phyloP scores from a whole-genome alignment of 2,888 invertebrate genomes.

The Pterobdella sp. region DNA sequence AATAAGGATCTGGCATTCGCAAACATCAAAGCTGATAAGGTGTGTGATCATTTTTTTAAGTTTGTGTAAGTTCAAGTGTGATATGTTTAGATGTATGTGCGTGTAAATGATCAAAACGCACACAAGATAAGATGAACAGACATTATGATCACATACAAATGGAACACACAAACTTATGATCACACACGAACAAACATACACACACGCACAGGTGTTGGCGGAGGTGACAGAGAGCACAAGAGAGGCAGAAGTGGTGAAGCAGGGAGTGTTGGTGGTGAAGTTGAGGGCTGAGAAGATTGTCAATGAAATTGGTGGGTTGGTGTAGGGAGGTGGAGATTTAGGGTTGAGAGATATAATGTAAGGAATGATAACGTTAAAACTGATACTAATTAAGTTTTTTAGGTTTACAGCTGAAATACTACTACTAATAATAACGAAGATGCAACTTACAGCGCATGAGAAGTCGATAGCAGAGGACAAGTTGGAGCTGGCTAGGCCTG shows the following conservation, averaged over 20 bases:
- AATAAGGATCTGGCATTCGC: constrained; percentile 48
- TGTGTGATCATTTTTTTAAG: no score
- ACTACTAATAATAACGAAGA: constrained; percentile 13
- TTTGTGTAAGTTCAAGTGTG: no score
- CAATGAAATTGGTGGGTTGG: constrained; percentile 43
- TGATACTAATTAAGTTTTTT: constrained; percentile 47
- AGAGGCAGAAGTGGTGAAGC: constrained; percentile 49
- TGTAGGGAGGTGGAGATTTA: background rate
- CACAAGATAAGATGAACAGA: background rate
- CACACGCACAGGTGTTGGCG: constrained; percentile 42
- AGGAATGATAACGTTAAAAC: constrained; percentile 46
- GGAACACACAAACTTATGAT: background rate
- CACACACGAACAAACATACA: constrained; percentile 2
- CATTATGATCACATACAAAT: background rate
- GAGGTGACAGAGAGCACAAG: constrained; percentile 32
- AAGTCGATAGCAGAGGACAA: constrained; percentile 46
- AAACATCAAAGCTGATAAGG: constrained; percentile 47
- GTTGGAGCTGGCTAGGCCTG: constrained; percentile 48
- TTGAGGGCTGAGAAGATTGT: constrained; percentile 49
- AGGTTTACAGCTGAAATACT: constrained; percentile 42
- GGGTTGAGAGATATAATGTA: constrained; percentile 41
- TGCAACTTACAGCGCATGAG: constrained; percentile 36
- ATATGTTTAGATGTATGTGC: background rate
- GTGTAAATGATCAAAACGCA: background rate
- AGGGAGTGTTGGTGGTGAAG: constrained; percentile 47